Evolutionary conservation across 2,797 vertebrate genomes (phyloP).

Genomic region (Triplophysa yarkandensis): DNA sequence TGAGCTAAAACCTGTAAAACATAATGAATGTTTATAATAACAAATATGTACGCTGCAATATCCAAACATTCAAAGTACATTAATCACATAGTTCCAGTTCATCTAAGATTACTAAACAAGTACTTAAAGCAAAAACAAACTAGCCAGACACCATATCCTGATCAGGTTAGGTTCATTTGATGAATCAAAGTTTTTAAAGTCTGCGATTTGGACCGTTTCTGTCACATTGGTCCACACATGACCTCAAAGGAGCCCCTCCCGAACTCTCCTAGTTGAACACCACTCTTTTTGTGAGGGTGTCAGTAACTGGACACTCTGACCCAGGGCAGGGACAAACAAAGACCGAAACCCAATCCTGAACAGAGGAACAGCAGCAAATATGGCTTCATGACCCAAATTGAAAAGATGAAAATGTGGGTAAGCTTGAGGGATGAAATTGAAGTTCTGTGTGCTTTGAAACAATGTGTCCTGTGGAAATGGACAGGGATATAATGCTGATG

Average conservation of each 20-base stretch:
- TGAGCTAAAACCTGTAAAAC: constrained; percentile 59
- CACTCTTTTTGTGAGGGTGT: constrained; percentile 71
- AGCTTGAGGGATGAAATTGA: constrained; percentile 47
- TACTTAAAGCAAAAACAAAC: background rate
- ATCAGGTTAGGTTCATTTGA: background rate
- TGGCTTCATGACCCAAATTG: constrained; percentile 61
- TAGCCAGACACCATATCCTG: background rate
- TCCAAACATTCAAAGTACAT: background rate
- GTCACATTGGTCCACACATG: constrained; percentile 62
- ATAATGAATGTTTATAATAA: constrained; percentile 5
- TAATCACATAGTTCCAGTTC: background rate
- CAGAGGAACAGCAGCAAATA: constrained; percentile 60
- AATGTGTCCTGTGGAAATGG: constrained; percentile 23
- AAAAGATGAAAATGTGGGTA: constrained; percentile 64
- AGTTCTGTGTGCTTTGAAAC: constrained; percentile 22
- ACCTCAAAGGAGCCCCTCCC: constrained; percentile 60
- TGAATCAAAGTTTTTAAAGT: background rate
- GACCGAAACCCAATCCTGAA: constrained; percentile 69
- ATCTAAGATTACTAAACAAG: too few relatives aligned
- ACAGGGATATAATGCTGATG: constrained; percentile 9
- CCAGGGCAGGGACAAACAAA: constrained; percentile 61
- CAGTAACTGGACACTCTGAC: constrained; percentile 68
- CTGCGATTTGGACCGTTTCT: constrained; percentile 48
- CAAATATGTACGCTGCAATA: background rate
- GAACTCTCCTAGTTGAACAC: constrained; percentile 62